phyloP scores from a whole-genome alignment of 2,113 vertebrate species.

The Haemorhous mexicanus region DNA sequence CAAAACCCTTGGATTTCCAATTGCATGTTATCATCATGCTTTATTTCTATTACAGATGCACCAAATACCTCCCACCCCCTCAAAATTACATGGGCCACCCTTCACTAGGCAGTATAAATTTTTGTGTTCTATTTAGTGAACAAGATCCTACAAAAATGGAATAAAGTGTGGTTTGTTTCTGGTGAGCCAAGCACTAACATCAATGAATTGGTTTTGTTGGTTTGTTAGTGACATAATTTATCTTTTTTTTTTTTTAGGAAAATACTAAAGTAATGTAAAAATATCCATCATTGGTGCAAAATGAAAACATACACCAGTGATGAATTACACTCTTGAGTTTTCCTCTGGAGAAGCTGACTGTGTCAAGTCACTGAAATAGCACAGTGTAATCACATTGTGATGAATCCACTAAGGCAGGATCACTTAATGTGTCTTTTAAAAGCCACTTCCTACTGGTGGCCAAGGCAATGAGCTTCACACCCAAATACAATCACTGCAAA shows the following conservation, averaged over 20 bases:
- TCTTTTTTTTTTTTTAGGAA: not conserved
- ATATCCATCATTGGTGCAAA: not conserved
- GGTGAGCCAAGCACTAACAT: not conserved
- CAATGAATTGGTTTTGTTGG: not conserved
- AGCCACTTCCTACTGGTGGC: not conserved
- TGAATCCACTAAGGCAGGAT: not conserved
- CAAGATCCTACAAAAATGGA: not conserved
- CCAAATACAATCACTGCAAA: not conserved
- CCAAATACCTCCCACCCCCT: not conserved
- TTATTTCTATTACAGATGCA: not conserved
- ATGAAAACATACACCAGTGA: not conserved
- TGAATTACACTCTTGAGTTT: not conserved
- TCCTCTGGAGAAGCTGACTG: not conserved
- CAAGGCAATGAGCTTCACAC: not conserved
- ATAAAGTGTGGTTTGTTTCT: not conserved
- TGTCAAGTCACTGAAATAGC: not conserved
- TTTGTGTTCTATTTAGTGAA: not conserved
- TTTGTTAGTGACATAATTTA: not conserved
- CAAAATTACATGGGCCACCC: not conserved
- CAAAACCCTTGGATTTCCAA: not conserved
- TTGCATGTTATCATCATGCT: not conserved
- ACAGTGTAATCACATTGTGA: not conserved
- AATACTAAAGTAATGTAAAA: not conserved
- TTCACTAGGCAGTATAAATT: not conserved
- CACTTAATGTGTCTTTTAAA: not conserved